Conservation (phyloP, 2,113 vertebrate genomes). For the Mustela lutreola region DNA sequence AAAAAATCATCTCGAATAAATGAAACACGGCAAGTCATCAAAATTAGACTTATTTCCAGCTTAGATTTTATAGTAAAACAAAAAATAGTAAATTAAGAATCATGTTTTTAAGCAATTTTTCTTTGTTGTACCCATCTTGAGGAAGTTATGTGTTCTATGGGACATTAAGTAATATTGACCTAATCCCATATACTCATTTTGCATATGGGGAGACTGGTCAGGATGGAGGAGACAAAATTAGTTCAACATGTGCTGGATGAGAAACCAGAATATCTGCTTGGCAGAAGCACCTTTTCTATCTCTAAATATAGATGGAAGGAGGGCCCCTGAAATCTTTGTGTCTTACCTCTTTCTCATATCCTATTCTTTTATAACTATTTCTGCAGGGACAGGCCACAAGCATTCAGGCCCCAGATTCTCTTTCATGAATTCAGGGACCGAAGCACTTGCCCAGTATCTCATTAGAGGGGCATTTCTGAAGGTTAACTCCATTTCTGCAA, state of each 20-base stretch:
- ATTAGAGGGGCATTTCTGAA: neutral
- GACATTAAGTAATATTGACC: neutral
- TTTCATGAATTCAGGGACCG: neutral
- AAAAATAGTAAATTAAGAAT: neutral
- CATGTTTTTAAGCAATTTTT: neutral
- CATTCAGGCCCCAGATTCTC: neutral
- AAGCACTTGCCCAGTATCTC: neutral
- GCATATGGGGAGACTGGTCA: neutral
- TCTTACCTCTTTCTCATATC: neutral
- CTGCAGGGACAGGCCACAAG: neutral
- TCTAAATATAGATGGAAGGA: neutral
- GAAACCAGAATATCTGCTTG: neutral
- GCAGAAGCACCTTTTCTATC: neutral
- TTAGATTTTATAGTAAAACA: conserved; percentile 18
- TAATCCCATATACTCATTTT: neutral
- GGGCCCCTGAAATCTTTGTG: neutral
- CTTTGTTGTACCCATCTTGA: neutral
- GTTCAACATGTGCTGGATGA: neutral
- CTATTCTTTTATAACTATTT: neutral
- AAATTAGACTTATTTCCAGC: neutral
- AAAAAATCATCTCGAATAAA: neutral
- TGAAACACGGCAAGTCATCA: neutral
- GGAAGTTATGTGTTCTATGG: neutral
- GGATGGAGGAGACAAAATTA: neutral
- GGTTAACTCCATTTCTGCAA: neutral